These are phyloP conservation scores for Macroramphosus scolopax DNA, from an alignment of 2,797 vertebrate genomes.

Conservation along the genomic window DNA sequence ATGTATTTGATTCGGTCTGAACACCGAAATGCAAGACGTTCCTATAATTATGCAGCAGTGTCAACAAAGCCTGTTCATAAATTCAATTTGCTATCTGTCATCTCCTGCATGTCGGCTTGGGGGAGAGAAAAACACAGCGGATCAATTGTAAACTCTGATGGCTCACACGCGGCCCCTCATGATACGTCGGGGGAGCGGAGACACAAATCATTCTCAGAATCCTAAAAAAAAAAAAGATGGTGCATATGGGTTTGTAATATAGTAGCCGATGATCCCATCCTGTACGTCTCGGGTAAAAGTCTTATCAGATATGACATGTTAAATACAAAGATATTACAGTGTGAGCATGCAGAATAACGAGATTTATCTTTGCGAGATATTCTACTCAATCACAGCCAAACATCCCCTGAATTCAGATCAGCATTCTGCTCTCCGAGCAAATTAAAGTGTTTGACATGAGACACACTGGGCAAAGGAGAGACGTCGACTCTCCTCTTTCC, in stretches of 20 bases:
- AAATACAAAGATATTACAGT: conserved; percentile 16
- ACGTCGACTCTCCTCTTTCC: conserved; percentile 37
- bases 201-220: conserved; percentile 39
- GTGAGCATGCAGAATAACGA: conserved; percentile 9
- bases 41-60: conserved; percentile 72
- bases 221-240: conserved; percentile 27
- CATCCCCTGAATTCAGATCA: conserved; percentile 6
- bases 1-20: conserved; percentile 38
- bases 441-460: conserved; percentile 29
- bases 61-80: conserved; percentile 73
- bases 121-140: conserved; percentile 31
- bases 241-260: conserved; percentile 18
- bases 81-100: conserved; percentile 79
- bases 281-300: conserved; percentile 4
- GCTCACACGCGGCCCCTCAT: conserved; percentile 50
- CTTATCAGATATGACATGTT: conserved; percentile 4
- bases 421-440: conserved; percentile 5
- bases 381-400: conserved; percentile 22
- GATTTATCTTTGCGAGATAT: neutral
- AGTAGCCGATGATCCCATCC: conserved; percentile 31
- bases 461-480: conserved; percentile 26
- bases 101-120: conserved; percentile 60
- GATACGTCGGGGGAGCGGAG: conserved; percentile 44
- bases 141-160: conserved; percentile 71
- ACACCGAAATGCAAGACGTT: conserved; percentile 60